Evolutionary conservation across 1,140 invertebrate species (phyloP), one percentile per base, ranked within the genome.

Genomic region (Bradynema listronoti): DNA sequence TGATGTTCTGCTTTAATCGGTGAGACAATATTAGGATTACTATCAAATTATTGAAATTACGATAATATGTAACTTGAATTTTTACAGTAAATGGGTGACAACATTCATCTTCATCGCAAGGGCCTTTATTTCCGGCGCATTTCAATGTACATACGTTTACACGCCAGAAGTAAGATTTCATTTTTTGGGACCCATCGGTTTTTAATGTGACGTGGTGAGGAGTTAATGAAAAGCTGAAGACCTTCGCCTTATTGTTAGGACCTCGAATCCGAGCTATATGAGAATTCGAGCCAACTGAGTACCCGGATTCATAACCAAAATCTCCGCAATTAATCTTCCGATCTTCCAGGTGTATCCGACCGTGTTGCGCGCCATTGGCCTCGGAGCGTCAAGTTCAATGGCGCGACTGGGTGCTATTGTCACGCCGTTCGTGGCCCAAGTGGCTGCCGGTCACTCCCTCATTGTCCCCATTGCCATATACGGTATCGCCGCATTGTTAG

Each of bases 61-160:
- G n/a, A n/a, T n/a, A n/a, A n/a, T n/a, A n/a, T n/a, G n/a, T n/a
- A 41, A 30, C 24, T 42, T 4, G 33, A 30, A 49, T 51, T 45
- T 50, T 64, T 83, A 76, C 78, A 90, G 86, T 72, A 86, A 89
- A 57, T 84, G 86, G 50, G 81, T 92, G 34, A 93, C 89, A 0
- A 81, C 88, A 33, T 85, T 91, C 49, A 79, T 95, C 43, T 94
- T 94, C 79, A 77, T 92, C 61, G 88, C 90, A 0, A 83, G 91
- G 73, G 90, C 88, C 4, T 87, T 94, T 54, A 91, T 94, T 62
- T 90, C 89, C 29, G 89, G 90, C 1, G 85, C 91, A 3, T 94
- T 95, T 76, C 90, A 92, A 83, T 89, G 89, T 14, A 88, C 89
- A 0, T 94, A 95, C 75, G 89, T 94, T 14, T 94, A 95, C 71